Conservation (phyloP, 2,888 invertebrate genomes). For the Zootermopsis nevadensis region DNA sequence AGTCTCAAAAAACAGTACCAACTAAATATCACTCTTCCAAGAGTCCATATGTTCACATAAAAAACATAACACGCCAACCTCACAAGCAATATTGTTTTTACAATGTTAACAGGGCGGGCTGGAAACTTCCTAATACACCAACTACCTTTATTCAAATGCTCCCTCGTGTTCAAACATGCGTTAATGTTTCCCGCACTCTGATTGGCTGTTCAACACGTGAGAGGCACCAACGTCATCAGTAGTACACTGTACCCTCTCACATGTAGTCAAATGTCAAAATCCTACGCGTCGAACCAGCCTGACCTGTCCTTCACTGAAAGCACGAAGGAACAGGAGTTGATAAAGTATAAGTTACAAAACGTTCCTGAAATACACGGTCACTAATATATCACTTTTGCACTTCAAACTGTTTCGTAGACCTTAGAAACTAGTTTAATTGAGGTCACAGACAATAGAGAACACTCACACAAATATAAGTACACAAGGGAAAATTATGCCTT, state of each 20-base stretch:
- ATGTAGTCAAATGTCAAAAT: not conserved
- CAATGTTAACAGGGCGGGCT: not conserved
- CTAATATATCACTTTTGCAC: conserved; percentile 1
- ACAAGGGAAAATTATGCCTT: not conserved
- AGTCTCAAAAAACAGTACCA: not conserved
- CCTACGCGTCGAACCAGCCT: not conserved
- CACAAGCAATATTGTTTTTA: no score
- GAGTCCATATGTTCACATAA: not conserved
- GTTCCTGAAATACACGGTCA: not conserved
- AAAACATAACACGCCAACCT: no score
- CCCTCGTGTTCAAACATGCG: not conserved
- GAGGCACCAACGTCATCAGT: conserved; percentile 6
- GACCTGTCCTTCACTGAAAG: not conserved
- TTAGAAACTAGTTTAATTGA: not conserved
- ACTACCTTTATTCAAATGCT: not conserved
- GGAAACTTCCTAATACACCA: not conserved
- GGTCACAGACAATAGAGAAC: not conserved
- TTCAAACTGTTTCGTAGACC: not conserved
- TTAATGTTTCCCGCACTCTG: not conserved
- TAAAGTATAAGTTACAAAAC: not conserved
- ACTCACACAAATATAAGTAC: not conserved
- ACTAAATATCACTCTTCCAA: not conserved
- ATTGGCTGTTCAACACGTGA: conserved; percentile 25
- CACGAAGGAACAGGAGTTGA: not conserved
- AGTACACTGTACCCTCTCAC: not conserved